phyloP scores from a whole-genome alignment of 2,888 invertebrate genomes.

The Clanis bilineata region DNA sequence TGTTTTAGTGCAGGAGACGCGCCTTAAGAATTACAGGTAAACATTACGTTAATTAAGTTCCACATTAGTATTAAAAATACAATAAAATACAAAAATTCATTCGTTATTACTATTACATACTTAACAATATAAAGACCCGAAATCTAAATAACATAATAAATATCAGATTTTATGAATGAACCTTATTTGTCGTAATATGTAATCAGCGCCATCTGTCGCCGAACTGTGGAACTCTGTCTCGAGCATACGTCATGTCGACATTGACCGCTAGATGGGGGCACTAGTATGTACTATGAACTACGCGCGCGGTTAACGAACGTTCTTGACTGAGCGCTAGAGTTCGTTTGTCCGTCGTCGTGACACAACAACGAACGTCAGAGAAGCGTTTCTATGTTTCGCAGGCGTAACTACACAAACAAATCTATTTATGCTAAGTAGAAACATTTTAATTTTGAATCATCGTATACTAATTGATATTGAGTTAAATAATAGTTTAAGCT shows the following conservation, averaged over 20 bases:
- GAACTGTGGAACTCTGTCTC: slow-evolving; percentile 44
- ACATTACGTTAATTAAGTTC: too few species aligned
- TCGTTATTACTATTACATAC: too few species aligned
- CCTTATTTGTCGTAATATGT: slow-evolving; percentile 24
- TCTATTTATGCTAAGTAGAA: background rate
- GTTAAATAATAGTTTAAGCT: too few species aligned
- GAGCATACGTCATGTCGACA: slow-evolving; percentile 67
- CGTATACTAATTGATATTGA: too few species aligned
- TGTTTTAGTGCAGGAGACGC: too few species aligned
- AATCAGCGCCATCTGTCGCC: slow-evolving; percentile 64
- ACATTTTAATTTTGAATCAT: background rate
- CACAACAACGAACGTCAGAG: slow-evolving; percentile 40
- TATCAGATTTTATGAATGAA: background rate
- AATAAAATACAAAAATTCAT: too few species aligned
- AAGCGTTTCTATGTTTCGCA: slow-evolving; percentile 15
- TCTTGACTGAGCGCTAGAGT: slow-evolving; percentile 77
- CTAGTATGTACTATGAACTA: slow-evolving; percentile 57
- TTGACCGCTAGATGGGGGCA: slow-evolving; percentile 80
- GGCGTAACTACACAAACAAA: slow-evolving; percentile 14
- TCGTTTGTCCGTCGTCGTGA: slow-evolving; percentile 60
- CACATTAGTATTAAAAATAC: too few species aligned
- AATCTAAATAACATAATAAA: background rate
- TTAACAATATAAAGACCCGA: too few species aligned
- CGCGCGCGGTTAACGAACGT: slow-evolving; percentile 79
- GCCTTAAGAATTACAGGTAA: too few species aligned